phyloP scores from a whole-genome alignment of 2,113 vertebrate genomes.

The Myodes glareolus region DNA sequence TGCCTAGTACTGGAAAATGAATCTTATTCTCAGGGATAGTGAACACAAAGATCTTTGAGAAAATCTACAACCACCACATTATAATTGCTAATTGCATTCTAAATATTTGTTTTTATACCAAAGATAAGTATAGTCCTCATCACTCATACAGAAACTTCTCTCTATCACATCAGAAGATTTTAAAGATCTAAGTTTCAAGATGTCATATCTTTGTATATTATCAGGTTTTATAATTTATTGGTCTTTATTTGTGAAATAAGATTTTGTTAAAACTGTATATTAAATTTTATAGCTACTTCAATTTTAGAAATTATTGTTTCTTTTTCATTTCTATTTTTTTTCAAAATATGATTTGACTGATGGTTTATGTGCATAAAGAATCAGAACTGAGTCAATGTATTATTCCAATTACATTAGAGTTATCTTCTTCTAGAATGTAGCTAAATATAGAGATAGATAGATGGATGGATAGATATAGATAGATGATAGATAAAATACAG shows the following conservation, averaged over 20 bases:
- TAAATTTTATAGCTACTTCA: neutral
- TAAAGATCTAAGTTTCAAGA: neutral
- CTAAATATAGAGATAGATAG: neutral
- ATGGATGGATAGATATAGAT: no score
- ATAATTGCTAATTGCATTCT: no score
- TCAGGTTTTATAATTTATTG: neutral
- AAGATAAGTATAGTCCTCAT: no score
- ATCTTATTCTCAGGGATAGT: no score
- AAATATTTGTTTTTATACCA: no score
- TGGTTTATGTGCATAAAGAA: neutral
- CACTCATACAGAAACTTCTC: no score
- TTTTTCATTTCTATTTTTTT: neutral
- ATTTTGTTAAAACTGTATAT: neutral
- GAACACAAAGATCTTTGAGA: no score
- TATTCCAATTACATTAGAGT: neutral
- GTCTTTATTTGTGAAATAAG: no score
- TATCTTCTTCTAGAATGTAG: neutral
- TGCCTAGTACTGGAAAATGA: no score
- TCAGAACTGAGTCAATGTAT: neutral
- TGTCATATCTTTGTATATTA: neutral
- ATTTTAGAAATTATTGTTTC: neutral
- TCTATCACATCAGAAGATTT: neutral
- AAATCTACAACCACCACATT: no score
- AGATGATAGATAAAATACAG: no score
- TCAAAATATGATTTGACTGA: neutral